A percentile compares a stretch with the other conserved stretches of the same genome.
phyloP scores from a whole-genome alignment of 2,113 vertebrate genomes.

The Aldabrachelys gigantea region DNA sequence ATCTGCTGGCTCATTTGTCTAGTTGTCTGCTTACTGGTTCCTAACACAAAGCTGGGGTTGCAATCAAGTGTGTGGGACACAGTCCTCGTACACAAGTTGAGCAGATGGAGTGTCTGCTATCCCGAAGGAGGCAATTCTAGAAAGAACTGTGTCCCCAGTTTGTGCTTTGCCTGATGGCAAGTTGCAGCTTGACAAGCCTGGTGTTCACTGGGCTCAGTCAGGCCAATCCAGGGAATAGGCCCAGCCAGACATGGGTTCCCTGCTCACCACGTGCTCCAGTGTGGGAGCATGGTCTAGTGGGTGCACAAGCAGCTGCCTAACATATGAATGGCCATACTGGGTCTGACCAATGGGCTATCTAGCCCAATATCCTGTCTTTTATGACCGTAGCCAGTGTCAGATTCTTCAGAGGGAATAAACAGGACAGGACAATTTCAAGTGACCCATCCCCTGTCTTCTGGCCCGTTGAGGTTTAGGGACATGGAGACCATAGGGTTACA shows the following conservation, averaged over 20 bases:
- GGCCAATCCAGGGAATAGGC: background rate
- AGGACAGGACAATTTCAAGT: background rate
- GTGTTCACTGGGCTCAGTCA: background rate
- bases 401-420: background rate
- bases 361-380: background rate
- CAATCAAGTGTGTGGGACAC: background rate
- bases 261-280: background rate
- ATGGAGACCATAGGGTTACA: background rate
- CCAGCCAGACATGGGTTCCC: background rate
- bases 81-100: background rate
- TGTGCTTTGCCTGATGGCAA: background rate
- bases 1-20: background rate
- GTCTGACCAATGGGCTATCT: background rate
- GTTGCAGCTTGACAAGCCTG: background rate
- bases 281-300: background rate
- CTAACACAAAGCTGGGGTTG: background rate
- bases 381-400: background rate
- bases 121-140: background rate
- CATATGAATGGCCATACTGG: background rate
- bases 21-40: background rate
- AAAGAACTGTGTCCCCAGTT: background rate
- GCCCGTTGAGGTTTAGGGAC: background rate
- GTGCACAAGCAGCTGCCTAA: background rate
- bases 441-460: background rate
- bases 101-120: background rate